Conservation (phyloP, 2,888 invertebrate genomes). For the Criorhina ranunculi region DNA sequence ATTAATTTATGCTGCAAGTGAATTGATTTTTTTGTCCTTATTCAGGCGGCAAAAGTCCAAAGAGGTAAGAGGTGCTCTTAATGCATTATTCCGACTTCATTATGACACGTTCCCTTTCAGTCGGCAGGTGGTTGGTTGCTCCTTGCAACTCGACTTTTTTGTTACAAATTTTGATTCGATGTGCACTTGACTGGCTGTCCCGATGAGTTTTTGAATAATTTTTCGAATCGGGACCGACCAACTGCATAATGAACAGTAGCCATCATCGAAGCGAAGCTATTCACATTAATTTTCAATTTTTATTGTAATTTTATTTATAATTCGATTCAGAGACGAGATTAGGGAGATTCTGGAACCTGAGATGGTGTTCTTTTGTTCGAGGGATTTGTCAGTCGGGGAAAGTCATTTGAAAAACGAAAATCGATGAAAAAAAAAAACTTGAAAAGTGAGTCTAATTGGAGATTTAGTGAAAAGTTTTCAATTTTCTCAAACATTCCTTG, state of each 20-base stretch:
- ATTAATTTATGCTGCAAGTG: conserved; percentile 72
- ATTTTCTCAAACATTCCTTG: conserved; percentile 12
- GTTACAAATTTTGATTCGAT: conserved; percentile 1
- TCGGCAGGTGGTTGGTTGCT: conserved; percentile 60
- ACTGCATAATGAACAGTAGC: conserved; percentile 70
- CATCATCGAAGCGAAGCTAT: conserved; percentile 36
- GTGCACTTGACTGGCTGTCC: conserved; percentile 33
- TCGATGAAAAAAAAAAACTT: no score
- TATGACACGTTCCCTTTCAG: conserved; percentile 70
- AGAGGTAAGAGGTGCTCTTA: conserved; percentile 64
- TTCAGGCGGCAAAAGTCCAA: conserved; percentile 68
- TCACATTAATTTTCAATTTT: conserved; percentile 65
- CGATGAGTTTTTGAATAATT: conserved; percentile 57
- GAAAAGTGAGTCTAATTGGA: conserved; percentile 56
- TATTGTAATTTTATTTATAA: conserved; percentile 61
- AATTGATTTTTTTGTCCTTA: conserved; percentile 74
- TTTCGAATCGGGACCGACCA: not conserved
- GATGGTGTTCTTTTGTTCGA: conserved; percentile 8
- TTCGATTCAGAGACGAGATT: conserved; percentile 21
- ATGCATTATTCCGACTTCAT: conserved; percentile 75
- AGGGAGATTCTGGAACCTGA: not conserved
- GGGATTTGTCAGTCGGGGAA: conserved; percentile 1
- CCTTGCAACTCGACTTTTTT: conserved; percentile 43
- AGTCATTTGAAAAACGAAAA: conserved; percentile 4
- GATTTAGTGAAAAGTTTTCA: conserved; percentile 54